Evolutionary conservation across 2,797 vertebrate species (phyloP), one percentile per base, ranked within the genome.

Genomic region (Rousettus madagascariensis): DNA sequence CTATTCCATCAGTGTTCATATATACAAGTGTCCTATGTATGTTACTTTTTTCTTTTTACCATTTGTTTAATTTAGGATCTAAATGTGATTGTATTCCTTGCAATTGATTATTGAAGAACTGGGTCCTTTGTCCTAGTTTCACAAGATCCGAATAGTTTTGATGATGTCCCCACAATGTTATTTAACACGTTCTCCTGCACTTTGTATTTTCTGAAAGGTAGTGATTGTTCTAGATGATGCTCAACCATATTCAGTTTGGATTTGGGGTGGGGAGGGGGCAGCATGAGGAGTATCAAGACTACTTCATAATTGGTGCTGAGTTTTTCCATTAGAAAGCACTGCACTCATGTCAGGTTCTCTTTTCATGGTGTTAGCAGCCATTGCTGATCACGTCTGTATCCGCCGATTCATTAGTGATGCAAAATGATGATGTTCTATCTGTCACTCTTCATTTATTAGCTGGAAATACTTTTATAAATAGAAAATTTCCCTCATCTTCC

Each of bases 81-180:
- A 89, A 90, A 63, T 82, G 53, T 43, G 79, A 68, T 75, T 68
- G 38, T 86, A 89, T 96, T 69, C 51, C 55, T 72, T 80, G 46
- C 20, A 86, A 86, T 77, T 80, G 41, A 61, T 88, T 91, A 75
- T 33, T 72, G 9, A 82, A 72, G 68, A 95, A 91, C 26, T 57
- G 24, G 20, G 46, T 72, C 30, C 17, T 69, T 92, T 77, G 90
- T 66, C 46, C 49, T 46, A 15, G 10, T 94, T 93, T 75, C 61
- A 51, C 41, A 71, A 41, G 57, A 69, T 80, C 68, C 86, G 33
- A 17, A 51, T 84, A n/a, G 41, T 57, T 94, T 85, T 84, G 71
- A 80, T 59, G 43, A 61, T 75, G 26, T 49, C 41, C 41, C n/a
- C 28, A n/a, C 2, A 6, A 13, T 33, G 16, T 11, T 75, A 19